Conservation (phyloP, 2,113 vertebrate genomes). For the Marmota flaviventris region DNA sequence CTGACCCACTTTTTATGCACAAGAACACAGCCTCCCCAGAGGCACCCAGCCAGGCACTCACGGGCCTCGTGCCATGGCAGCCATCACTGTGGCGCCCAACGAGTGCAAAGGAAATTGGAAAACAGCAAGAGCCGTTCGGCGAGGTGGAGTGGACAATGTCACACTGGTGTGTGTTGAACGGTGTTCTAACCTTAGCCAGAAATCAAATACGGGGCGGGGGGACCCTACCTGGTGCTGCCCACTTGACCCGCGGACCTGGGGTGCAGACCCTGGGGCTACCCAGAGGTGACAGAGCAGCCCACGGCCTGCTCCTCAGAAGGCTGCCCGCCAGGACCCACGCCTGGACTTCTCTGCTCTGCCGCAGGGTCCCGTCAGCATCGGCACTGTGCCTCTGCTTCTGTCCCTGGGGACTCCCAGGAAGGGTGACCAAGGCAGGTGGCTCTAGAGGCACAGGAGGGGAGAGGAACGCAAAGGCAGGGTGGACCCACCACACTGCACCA, state of each 20-base stretch:
- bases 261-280: background rate
- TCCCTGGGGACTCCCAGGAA: background rate
- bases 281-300: too few relatives aligned
- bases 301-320: background rate
- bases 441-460: background rate
- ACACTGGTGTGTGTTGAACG: background rate
- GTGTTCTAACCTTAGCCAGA: background rate
- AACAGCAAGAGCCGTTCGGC: background rate
- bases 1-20: background rate
- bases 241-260: background rate
- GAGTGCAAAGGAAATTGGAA: background rate
- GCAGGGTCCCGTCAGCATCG: fast-evolving
- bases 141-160: background rate
- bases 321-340: background rate
- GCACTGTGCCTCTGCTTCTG: background rate
- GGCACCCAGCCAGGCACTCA: background rate
- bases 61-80: too few relatives aligned
- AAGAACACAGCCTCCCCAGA: too few relatives aligned
- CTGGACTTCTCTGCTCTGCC: background rate
- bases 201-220: fast-evolving
- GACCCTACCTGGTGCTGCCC: background rate
- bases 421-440: background rate
- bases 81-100: background rate
- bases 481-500: background rate
- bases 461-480: background rate